Evolutionary conservation across 2,888 invertebrate genomes (phyloP).

Genomic region (Drosophila yooni): DNA sequence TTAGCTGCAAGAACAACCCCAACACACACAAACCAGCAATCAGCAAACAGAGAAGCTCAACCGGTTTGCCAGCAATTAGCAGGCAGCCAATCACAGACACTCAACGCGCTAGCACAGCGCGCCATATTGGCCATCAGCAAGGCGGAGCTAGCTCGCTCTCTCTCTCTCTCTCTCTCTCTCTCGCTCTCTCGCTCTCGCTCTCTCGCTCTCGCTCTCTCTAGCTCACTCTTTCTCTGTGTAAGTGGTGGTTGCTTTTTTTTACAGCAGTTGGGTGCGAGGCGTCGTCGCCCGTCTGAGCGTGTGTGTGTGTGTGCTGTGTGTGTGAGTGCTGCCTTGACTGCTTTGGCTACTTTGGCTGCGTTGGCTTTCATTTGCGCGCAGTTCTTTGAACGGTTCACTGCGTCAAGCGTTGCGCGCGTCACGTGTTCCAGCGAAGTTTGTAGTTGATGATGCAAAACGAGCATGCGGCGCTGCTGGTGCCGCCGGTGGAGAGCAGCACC

Average conservation of each 20-base stretch:
- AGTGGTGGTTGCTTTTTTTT: slow-evolving; percentile 61
- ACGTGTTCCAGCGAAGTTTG: slow-evolving; percentile 16
- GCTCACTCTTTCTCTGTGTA: slow-evolving; percentile 12
- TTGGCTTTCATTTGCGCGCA: slow-evolving; percentile 75
- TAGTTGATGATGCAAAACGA: slow-evolving; percentile 43
- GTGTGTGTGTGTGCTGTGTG: slow-evolving; percentile 60
- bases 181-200: background rate
- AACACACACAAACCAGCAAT: slow-evolving; percentile 20
- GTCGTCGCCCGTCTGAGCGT: slow-evolving; percentile 4
- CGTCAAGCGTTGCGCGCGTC: slow-evolving; percentile 49
- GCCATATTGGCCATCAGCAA: slow-evolving; percentile 77
- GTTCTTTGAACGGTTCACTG: slow-evolving; percentile 83
- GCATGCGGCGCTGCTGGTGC: slow-evolving; percentile 43
- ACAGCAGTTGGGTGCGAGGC: slow-evolving; percentile 60
- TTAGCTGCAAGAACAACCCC: slow-evolving; percentile 46
- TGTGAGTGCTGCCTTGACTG: slow-evolving; percentile 29
- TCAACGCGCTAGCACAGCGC: slow-evolving; percentile 48
- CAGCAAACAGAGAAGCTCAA: slow-evolving; percentile 51
- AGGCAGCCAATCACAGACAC: slow-evolving; percentile 50
- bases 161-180: slow-evolving; percentile 4
- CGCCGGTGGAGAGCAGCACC: slow-evolving; percentile 34
- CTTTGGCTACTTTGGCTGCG: slow-evolving; percentile 34
- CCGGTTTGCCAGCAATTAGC: slow-evolving; percentile 72
- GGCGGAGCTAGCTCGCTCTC: slow-evolving; percentile 69
- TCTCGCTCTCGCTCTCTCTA: background rate